Evolutionary conservation across 2,888 invertebrate species (phyloP).

Genomic region (Morpho achilles): DNA sequence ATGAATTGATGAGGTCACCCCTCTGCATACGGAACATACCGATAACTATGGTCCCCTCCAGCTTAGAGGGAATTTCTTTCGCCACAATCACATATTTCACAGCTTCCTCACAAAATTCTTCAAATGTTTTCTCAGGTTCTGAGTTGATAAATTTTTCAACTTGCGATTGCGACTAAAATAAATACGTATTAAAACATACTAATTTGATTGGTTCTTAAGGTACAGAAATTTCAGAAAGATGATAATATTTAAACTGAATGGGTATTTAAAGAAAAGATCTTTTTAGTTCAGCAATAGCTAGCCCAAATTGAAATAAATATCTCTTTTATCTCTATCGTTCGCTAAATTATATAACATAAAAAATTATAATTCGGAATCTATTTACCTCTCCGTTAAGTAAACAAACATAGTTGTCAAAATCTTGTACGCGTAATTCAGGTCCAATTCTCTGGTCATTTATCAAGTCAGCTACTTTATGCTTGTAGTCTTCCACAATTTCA

Average conservation of each 20-base stretch:
- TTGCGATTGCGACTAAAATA: constrained; percentile 75
- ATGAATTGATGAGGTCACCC: constrained; percentile 84
- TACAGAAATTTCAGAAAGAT: too few species aligned
- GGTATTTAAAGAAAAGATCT: too few species aligned
- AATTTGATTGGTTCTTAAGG: neutral
- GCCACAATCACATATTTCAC: constrained; percentile 81
- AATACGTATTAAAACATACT: constrained; percentile 13
- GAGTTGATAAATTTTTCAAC: constrained; percentile 84
- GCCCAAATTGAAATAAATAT: neutral
- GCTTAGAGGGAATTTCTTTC: constrained; percentile 78
- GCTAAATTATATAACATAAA: too few species aligned
- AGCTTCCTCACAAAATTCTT: constrained; percentile 81
- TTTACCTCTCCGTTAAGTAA: constrained; percentile 84
- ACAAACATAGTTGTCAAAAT: constrained; percentile 89
- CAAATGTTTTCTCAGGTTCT: constrained; percentile 80
- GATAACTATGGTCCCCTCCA: constrained; percentile 84
- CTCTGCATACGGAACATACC: constrained; percentile 93
- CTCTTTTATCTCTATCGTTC: too few species aligned
- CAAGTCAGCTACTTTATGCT: constrained; percentile 79
- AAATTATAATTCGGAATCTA: too few species aligned
- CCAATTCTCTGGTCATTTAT: constrained; percentile 86
- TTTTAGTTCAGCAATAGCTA: too few species aligned
- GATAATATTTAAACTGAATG: too few species aligned
- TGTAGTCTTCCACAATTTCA: constrained; percentile 82
- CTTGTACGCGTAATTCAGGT: constrained; percentile 85